These are phyloP conservation scores for Pseudomyrmex gracilis DNA, from an alignment of 1,140 invertebrate genomes.

Conservation along the genomic window DNA sequence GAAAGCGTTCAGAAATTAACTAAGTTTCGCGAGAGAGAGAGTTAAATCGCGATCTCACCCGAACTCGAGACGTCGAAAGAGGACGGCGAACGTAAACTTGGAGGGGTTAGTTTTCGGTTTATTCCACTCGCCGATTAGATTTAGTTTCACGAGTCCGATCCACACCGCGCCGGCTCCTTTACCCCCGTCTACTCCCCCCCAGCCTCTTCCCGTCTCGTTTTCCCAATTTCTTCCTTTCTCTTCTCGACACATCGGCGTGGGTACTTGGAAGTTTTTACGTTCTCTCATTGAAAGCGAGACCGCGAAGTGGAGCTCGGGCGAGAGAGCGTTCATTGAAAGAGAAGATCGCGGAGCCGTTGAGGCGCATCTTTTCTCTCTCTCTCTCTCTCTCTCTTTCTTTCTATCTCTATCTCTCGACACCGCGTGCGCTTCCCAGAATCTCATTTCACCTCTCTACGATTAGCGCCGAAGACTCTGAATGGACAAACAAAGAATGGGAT, in stretches of 20 bases:
- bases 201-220: background rate
- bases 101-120: slow-evolving; percentile 63
- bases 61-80: slow-evolving; percentile 57
- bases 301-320: slow-evolving; percentile 56
- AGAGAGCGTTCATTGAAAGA: slow-evolving; percentile 73
- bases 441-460: slow-evolving; percentile 64
- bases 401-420: no score
- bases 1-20: slow-evolving; percentile 39
- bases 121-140: slow-evolving; percentile 47
- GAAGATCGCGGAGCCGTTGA: slow-evolving; percentile 54
- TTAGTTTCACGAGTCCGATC: slow-evolving; percentile 40
- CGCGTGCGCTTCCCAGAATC: slow-evolving; percentile 36
- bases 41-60: slow-evolving; percentile 63
- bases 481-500: slow-evolving; percentile 45
- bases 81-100: slow-evolving; percentile 64
- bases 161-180: slow-evolving; percentile 52
- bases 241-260: slow-evolving; percentile 57
- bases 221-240: slow-evolving; percentile 17
- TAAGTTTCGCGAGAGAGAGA: slow-evolving; percentile 27
- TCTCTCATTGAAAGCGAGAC: slow-evolving; percentile 78
- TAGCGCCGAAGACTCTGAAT: slow-evolving; percentile 51
- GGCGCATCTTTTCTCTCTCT: slow-evolving; percentile 23
- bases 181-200: slow-evolving; percentile 48
- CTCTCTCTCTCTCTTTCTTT: no score
- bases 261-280: slow-evolving; percentile 80